These are phyloP conservation scores for Ylistrum balloti DNA, from an alignment of 1,140 invertebrate genomes.

Conservation along the genomic window DNA sequence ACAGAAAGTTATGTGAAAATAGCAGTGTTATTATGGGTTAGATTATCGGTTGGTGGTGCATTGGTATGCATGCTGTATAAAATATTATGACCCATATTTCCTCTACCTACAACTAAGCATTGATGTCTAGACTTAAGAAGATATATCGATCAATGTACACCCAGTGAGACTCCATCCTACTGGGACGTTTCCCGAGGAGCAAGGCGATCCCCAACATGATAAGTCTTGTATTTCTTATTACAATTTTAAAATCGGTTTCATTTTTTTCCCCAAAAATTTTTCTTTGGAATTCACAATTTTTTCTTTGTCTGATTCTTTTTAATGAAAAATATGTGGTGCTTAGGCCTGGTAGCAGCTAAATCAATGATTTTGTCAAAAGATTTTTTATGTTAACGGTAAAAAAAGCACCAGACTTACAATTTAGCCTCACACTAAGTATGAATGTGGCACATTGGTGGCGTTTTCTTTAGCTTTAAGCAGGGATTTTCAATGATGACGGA, in stretches of 20 bases:
- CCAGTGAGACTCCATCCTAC: neutral
- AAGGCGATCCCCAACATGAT: neutral
- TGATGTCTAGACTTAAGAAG: neutral
- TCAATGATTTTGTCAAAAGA: neutral
- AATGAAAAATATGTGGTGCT: neutral
- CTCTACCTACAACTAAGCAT: neutral
- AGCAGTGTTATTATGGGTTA: neutral
- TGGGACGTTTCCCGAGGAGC: neutral
- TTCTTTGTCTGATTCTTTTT: neutral
- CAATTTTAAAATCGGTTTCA: neutral
- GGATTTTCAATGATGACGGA: neutral
- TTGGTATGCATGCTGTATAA: neutral
- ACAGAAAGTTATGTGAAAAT: slow-evolving; percentile 16
- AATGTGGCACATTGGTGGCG: neutral
- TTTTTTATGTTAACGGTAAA: neutral
- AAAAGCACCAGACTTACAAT: neutral
- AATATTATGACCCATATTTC: neutral
- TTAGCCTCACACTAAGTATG: neutral
- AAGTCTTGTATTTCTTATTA: neutral
- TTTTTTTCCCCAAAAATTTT: slow-evolving; percentile 16
- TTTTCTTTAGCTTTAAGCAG: slow-evolving; percentile 1
- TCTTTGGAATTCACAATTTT: neutral
- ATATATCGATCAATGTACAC: slow-evolving; percentile 1
- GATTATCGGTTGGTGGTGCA: neutral
- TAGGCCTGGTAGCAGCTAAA: neutral